Evolutionary conservation across 2,888 invertebrate species (phyloP), one percentile per base, ranked within the genome.

Genomic region (Metellina segmentata): DNA sequence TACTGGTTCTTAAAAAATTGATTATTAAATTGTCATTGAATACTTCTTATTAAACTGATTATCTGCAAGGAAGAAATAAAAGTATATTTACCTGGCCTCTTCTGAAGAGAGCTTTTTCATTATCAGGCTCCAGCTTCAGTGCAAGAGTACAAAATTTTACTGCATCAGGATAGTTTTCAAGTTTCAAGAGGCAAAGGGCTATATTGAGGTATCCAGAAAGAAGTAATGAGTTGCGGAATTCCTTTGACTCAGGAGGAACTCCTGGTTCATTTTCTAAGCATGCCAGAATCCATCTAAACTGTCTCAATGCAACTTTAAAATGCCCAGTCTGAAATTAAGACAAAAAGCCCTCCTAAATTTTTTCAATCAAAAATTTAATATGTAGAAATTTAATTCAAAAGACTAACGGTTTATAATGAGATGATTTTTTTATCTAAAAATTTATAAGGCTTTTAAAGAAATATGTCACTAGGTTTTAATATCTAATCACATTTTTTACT

Each of bases 41-140:
- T 79, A 7, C 49, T 75, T 51, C 52, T n/a, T n/a, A 34, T 34
- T 34, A 2, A 34, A 34, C 4, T 34, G 34, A 34, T 34, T 34
- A 19, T 71, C 20, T 19, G 34, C 34, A 34, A 34, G 34, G 34
- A 34, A 34, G 8, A 83, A 7, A 70, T 19, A 85, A 81, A 16
- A 90, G n/a, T 34, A 51, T 81, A 93, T 94, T n/a, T 94, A 96
- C 96, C 95, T 97, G 97, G 0, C 98, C 99, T 93, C 97, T 96
- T 94, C 99, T 96, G 95, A 98, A 99, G 52, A 97, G 95, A 0
- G 97, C 99, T 95, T 99, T 99, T n/a, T 98, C 97, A 95, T 97
- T 98, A 48, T 96, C 96, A 0, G 96, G 95, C 94, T 98, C 97
- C 0, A 97, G 94, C 86, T 96, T 96, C 6, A 99, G 95, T 0